Evolutionary conservation across 2,797 vertebrate genomes (phyloP).

Genomic region (Syncerus caffer): DNA sequence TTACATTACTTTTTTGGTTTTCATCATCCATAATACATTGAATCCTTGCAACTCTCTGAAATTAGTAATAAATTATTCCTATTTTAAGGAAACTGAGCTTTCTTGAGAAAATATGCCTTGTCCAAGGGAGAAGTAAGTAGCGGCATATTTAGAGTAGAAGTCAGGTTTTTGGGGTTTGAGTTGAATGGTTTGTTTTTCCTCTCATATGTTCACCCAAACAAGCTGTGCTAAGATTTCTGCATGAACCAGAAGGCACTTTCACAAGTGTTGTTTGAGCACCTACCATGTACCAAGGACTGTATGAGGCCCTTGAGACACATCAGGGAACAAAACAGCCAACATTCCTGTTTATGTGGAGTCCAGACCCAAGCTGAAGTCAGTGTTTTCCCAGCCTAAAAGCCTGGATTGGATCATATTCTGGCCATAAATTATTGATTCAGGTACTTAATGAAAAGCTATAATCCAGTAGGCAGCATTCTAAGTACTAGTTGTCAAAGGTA

Average conservation of each 20-base stretch:
- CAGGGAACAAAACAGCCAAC: not conserved
- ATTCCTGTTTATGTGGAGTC: fast-evolving
- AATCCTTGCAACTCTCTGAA: not conserved
- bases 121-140: not conserved
- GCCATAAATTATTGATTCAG: not conserved
- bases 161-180: not conserved
- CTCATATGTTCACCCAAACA: not conserved
- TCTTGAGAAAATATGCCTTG: not conserved
- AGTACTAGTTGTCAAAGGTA: not conserved
- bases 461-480: not conserved
- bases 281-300: not conserved
- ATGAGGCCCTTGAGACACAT: not conserved
- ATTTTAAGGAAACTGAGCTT: not conserved
- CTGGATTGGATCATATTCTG: not conserved
- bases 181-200: not conserved
- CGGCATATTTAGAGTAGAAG: not conserved
- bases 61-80: not conserved
- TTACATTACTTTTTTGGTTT: not conserved
- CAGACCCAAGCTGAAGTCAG: not conserved
- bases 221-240: not conserved
- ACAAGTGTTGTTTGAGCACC: not conserved
- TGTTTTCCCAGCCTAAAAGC: not conserved
- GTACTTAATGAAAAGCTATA: not conserved
- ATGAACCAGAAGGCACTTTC: not conserved
- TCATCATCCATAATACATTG: not conserved